Percentiles rank a stretch among this genome's conserved stretches.
Conservation (phyloP, 2,113 vertebrate species). For the Forbesichthys papilliferus region DNA sequence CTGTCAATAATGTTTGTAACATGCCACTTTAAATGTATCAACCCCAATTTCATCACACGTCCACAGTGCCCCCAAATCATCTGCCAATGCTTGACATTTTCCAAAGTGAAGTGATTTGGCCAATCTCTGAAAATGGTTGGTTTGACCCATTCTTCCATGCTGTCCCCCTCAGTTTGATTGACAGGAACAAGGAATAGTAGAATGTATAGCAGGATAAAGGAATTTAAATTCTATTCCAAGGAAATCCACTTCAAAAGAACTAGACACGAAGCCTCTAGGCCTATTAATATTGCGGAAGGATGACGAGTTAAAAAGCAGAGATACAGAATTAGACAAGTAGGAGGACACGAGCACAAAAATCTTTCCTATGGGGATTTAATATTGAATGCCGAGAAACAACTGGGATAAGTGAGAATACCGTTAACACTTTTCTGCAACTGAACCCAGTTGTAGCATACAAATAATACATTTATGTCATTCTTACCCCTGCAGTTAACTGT, state of each 20-base stretch:
- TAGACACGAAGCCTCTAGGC: conserved; percentile 24
- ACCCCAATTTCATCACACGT: not conserved
- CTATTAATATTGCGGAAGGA: not conserved
- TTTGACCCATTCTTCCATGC: too few species aligned
- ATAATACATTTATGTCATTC: not conserved
- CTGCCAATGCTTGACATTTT: too few species aligned
- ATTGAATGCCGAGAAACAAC: too few species aligned
- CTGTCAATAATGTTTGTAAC: not conserved
- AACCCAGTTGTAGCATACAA: not conserved
- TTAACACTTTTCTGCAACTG: not conserved
- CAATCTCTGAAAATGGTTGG: too few species aligned
- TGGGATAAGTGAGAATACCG: too few species aligned
- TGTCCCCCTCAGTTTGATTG: conserved; percentile 41
- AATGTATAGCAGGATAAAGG: conserved; percentile 29
- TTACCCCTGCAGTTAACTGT: not conserved
- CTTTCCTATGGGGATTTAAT: not conserved
- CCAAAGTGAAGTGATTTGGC: too few species aligned
- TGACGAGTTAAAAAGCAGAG: conserved; percentile 26
- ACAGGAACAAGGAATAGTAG: conserved; percentile 24
- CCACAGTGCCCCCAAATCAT: not conserved
- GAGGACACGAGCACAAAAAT: conserved; percentile 17
- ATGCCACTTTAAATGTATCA: not conserved
- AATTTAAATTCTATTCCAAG: conserved; percentile 45
- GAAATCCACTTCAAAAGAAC: conserved; percentile 44
- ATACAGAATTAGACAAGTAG: conserved; percentile 25